A percentile compares a stretch with the other conserved stretches of the same genome.
Evolutionary conservation across 2,113 vertebrate genomes (phyloP).

Genomic region (Todiramphus saurophagus): DNA sequence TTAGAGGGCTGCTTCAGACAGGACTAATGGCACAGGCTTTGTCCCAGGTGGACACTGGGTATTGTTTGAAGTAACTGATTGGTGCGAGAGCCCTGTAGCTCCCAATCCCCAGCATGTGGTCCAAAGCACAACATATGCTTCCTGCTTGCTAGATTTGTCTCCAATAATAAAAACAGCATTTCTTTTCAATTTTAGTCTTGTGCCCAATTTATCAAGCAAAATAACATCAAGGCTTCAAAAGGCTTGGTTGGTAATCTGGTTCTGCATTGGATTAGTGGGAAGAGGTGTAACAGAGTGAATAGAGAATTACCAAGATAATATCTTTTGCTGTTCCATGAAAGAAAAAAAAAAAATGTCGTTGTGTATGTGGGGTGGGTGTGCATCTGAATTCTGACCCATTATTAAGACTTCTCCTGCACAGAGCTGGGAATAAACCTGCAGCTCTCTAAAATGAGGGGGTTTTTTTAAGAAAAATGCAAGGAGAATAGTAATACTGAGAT

Average conservation of each 20-base stretch:
- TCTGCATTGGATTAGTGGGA: conserved; percentile 31
- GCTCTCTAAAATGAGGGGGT: neutral
- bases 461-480: neutral
- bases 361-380: neutral
- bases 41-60: conserved; percentile 39
- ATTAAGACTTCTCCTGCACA: neutral
- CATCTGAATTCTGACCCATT: neutral
- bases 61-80: conserved; percentile 72
- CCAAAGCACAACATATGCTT: conserved; percentile 63
- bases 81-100: conserved; percentile 62
- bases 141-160: conserved; percentile 74
- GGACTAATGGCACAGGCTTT: conserved; percentile 61
- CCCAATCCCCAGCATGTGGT: conserved; percentile 61
- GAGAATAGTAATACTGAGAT: neutral
- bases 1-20: conserved; percentile 62
- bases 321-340: neutral
- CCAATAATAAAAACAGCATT: conserved; percentile 74
- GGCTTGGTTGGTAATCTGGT: conserved; percentile 40
- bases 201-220: conserved; percentile 67
- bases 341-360: neutral
- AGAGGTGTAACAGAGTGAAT: neutral
- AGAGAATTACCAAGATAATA: neutral
- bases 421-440: conserved; percentile 35
- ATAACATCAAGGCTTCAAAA: conserved; percentile 58
- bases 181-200: conserved; percentile 70